These are phyloP conservation scores for Callopanchax toddi DNA, from an alignment of 2,113 vertebrate species.

Conservation along the genomic window DNA sequence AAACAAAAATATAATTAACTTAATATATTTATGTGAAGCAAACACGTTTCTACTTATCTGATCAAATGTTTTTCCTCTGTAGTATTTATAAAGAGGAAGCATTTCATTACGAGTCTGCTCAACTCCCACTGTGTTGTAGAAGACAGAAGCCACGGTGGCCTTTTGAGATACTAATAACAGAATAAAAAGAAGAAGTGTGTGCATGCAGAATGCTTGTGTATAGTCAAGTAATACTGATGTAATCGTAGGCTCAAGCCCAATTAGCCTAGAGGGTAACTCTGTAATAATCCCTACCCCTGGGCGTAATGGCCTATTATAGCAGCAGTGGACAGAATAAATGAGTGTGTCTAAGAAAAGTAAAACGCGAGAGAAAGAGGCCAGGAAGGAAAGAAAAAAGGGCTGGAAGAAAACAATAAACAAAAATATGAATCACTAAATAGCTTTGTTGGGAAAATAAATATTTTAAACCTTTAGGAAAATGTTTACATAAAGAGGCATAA, in stretches of 20 bases:
- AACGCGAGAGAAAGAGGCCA: conserved; percentile 3
- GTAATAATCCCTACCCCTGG: conserved; percentile 74
- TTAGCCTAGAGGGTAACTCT: conserved; percentile 77
- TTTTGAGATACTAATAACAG: conserved; percentile 61
- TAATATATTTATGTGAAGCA: background rate
- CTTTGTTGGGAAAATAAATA: too few species aligned
- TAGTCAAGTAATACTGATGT: conserved; percentile 71
- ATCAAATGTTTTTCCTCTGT: conserved; percentile 14
- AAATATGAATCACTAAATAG: too few species aligned
- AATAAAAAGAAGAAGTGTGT: conserved; percentile 39
- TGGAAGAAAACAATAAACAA: too few species aligned
- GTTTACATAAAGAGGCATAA: too few species aligned
- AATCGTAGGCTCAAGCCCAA: conserved; percentile 73
- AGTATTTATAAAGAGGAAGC: conserved; percentile 42
- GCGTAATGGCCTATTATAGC: conserved; percentile 76
- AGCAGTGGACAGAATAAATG: conserved; percentile 71
- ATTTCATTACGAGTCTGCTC: conserved; percentile 61
- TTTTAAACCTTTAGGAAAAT: too few species aligned
- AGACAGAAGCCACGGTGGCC: conserved; percentile 38
- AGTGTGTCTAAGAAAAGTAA: conserved; percentile 43
- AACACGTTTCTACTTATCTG: background rate
- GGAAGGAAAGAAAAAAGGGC: background rate
- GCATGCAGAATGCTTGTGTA: conserved; percentile 42
- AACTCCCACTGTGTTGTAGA: conserved; percentile 57
- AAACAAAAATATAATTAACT: background rate